phyloP scores from a whole-genome alignment of 2,797 vertebrate species.

The Uromys caudimaculatus region DNA sequence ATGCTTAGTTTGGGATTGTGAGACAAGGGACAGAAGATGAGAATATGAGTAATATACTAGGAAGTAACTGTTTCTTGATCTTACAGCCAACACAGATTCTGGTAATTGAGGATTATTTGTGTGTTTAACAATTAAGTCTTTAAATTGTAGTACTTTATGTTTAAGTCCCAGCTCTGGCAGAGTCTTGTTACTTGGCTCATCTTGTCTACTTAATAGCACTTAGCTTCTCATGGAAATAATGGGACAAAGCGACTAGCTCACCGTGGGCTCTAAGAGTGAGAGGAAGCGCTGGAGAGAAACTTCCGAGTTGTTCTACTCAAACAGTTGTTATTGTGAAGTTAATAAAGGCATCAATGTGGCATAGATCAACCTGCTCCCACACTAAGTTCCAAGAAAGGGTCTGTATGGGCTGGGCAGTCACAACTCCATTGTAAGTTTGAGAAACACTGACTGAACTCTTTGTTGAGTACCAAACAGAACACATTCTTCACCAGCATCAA shows the following conservation, averaged over 20 bases:
- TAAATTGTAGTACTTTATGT: constrained; percentile 46
- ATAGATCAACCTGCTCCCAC: not conserved
- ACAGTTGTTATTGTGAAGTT: not conserved
- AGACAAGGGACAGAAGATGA: not conserved
- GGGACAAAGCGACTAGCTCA: constrained; percentile 20
- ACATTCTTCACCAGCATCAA: not conserved
- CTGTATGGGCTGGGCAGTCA: not conserved
- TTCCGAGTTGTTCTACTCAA: not conserved
- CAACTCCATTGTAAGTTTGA: not conserved
- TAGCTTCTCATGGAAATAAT: constrained; percentile 37
- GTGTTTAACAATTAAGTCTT: constrained; percentile 64
- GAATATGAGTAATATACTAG: not conserved
- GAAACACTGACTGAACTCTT: not conserved
- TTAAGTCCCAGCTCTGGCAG: constrained; percentile 46
- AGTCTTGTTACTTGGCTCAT: not conserved
- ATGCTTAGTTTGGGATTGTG: not conserved
- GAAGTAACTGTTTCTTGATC: constrained; percentile 35
- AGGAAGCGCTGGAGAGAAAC: constrained; percentile 13
- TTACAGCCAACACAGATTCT: not conserved
- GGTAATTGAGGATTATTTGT: constrained; percentile 48
- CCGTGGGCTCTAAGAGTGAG: not conserved
- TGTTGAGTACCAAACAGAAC: not conserved
- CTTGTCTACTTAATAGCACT: constrained; percentile 16
- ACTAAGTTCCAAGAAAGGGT: not conserved
- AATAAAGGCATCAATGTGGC: not conserved